Evolutionary conservation across 2,888 invertebrate genomes (phyloP), one percentile per base, ranked within the genome.

Genomic region (Caenorhabditis sinica): DNA sequence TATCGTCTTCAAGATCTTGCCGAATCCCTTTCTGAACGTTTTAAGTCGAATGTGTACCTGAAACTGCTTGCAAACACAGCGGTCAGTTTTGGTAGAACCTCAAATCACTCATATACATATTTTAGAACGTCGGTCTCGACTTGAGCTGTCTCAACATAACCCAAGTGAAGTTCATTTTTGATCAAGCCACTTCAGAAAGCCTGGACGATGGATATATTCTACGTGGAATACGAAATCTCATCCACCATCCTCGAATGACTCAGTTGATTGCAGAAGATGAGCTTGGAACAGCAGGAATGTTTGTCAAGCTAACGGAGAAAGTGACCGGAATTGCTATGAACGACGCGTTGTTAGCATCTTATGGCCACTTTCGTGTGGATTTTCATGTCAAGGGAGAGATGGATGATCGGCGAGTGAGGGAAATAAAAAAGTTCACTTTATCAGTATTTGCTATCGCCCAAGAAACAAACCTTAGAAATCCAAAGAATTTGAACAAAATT

Each of bases 331-430:
- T 80, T 13, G 5, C n/a, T 6, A n/a, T 60, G 5, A 49, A 65
- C 1, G 60, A 80, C 3, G 69, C 80, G 0, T 20, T 80, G 17
- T 1, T 80, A 0, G 72, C 80, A 8, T 66, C 80, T 0, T 80
- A 80, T 58, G 20, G 30, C 1, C 53, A 63, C 13, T 80, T 49
- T 40, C 65, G 80, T n/a, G 56, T 80, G 11, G 80, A 80, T 51
- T 80, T 80, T 28, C 65, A 71, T 28, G 80, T 80, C 28, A 80
- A 80, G 28, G 72, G 72, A 13, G 80, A 80, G 0, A 80, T 80
- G 30, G 58, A 72, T n/a, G 80, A 65, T 0, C 23, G 5, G 4
- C 30, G 23, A 28, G 72, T 65, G 0, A 65, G 49, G 4, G 65
- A 72, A 23, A 80, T 80, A n/a, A 80, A 80, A 13, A 72, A 66